Evolutionary conservation across 2,797 vertebrate genomes (phyloP), one percentile per base, ranked within the genome.

Genomic region (Leptodactylus fallax): DNA sequence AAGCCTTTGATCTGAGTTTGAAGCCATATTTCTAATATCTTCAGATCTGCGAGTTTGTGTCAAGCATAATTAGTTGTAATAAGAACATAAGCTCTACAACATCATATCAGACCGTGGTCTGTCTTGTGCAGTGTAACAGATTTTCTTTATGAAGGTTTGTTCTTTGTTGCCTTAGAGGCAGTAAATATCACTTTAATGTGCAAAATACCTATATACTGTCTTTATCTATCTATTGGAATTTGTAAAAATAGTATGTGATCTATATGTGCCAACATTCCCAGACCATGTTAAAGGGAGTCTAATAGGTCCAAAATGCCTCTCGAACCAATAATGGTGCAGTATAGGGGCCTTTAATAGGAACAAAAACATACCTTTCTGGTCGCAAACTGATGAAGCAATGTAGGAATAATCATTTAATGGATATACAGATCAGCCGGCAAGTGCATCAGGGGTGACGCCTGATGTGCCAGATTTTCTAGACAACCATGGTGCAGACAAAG

Each of bases 81-180:
- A 87, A 78, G 82, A 74, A 85, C 83, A 90, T 85, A 90, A 90
- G 58, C 90, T 92, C 83, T 0, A 90, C 87, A 86, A 93, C 93
- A 91, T 85, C 87, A 93, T 92, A 91, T 10, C 19, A 90, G 92
- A 91, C 74, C 85, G 55, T 19, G 6, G 45, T 51, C 60, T 80
- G 6, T 16, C 13, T n/a, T 21, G 36, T 61, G 60, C 61, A 49
- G 80, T 87, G 55, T 85, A 88, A 65, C 16, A 61, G 16, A 51
- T 45, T 80, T 65, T n/a, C 69, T 84, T 60, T 13, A 23, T 7
- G 53, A 55, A 74, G 27, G 61, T 25, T 7, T n/a, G 45, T 56
- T 47, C 51, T 71, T 21, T 53, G 9, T 47, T 13, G 55, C 19
- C 4, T 14, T 47, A 83, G 27, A n/a, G 53, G 10, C 0, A 53